Evolutionary conservation across 2,797 vertebrate genomes (phyloP), one percentile per base, ranked within the genome.

Genomic region (Manis crassicaudata): DNA sequence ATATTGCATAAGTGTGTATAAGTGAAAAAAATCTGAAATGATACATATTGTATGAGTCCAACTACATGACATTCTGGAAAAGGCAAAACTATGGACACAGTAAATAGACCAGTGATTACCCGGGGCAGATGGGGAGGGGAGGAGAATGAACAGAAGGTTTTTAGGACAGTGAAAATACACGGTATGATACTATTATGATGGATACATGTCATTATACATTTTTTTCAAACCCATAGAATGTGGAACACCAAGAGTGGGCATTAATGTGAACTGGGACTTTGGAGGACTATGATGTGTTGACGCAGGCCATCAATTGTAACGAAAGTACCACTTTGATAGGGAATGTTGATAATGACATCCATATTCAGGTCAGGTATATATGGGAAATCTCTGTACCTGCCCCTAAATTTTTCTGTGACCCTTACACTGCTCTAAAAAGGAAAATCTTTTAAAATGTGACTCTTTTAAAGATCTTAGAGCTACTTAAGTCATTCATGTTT

Each of bases 381-480:
- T 29, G 35, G 70, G 43, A 35, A 77, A 83, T 83, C 23, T 77
- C 58, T 88, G 21, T 43, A 23, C 54, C 17, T 76, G 52, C 12
- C 76, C 37, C 37, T 82, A 60, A 58, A 43, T 52, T 70, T 88
- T 83, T 17, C 54, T 63, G 54, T 54, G 46, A 83, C 56, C 25
- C 72, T 84, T 70, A 79, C 77, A 20, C 62, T 84, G 16, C 6
- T 43, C 40, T 92, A 60, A 82, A 60, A 68, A 43, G 46, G 46
- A 7, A 60, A 6, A 0, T 50, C 52, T 65, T 86, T 87, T 20
- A 77, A 62, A 70, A 52, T 21, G 29, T 73, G 18, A 83, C 21
- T 92, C 16, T 73, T 95, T 8, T 77, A 87, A 75, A 81, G 56
- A 79, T 73, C 63, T 88, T 87, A 87, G 23, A 86, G 29, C 58